Evolutionary conservation across 2,797 vertebrate genomes (phyloP).

Genomic region (Ispidina picta): DNA sequence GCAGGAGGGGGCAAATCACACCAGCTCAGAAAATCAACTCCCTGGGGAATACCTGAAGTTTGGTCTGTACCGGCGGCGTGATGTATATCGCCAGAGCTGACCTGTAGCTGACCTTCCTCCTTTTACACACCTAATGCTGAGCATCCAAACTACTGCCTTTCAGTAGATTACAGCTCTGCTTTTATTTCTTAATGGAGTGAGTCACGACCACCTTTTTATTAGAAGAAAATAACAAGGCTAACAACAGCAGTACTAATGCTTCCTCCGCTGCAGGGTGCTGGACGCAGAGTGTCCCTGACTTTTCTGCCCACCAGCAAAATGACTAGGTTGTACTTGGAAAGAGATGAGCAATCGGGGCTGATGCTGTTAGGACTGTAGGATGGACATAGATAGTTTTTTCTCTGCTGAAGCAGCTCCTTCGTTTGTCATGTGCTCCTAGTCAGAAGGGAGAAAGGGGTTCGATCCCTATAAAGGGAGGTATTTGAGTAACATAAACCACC

Average conservation of each 20-base stretch:
- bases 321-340: background rate
- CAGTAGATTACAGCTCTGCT: constrained; percentile 56
- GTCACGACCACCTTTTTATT: constrained; percentile 67
- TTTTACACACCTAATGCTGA: constrained; percentile 7
- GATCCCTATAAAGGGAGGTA: background rate
- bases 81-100: background rate
- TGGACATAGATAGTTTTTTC: background rate
- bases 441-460: background rate
- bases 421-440: background rate
- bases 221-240: constrained; percentile 57
- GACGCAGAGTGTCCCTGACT: constrained; percentile 20
- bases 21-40: background rate
- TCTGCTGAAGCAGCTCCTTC: background rate
- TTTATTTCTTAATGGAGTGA: constrained; percentile 65
- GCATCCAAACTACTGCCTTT: constrained; percentile 52
- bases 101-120: constrained; percentile 58
- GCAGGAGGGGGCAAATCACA: background rate
- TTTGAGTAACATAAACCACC: background rate
- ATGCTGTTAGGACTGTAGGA: background rate
- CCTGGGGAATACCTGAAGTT: background rate
- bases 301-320: constrained; percentile 31
- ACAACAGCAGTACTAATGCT: constrained; percentile 13
- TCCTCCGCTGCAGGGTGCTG: constrained; percentile 44
- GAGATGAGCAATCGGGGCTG: background rate
- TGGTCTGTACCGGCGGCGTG: background rate